Base-by-base conservation (phyloP, 2,797 vertebrate genomes). In the Leontopithecus rosalia region DNA sequence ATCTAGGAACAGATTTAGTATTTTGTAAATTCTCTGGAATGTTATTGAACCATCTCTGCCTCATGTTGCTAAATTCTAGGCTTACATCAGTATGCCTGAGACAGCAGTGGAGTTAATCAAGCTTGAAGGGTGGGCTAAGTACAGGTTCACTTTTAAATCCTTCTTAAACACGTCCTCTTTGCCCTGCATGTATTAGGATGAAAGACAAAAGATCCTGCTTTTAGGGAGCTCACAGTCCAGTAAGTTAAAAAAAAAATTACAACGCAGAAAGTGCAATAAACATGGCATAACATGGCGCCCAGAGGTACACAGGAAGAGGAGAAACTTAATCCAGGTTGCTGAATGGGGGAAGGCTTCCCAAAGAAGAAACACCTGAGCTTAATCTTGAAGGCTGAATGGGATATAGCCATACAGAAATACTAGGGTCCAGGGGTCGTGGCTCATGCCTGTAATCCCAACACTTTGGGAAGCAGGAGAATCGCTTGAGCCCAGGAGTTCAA, bases 11-110 rank as follows among this genome's bases (percentile, higher is more conserved):
- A 72, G 70, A 87, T 72, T 94, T 79, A 48, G 39, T 79, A 20
- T 81, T 92, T 86, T 94, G 17, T 61, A 61, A 94, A 67, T 36
- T 82, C n/a, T 91, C 72, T 90, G 57, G 75, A 67, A 86, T 43
- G 58, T 82, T 80, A 64, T n/a, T 48, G 48, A 85, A 81, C 46
- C 57, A n/a, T 75, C 64, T 82, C 41, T 28, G 39, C 46, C 22
- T 70, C 43, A 80, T n/a, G 30, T 43, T n/a, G 48, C 92, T 95
- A 33, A 57, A 80, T 88, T 91, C 85, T 50, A 64, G 61, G 22
- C 50, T 85, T 12, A 67, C 7, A 9, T 14, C 3, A 30, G 5
- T 19, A n/a, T 67, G 82, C 72, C 24, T 41, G 58, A 84, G 72
- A 77, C 0, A 33, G 12, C 50, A 24, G 6, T 39, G 36, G 67